These are phyloP conservation scores for Dinomys branickii DNA, from an alignment of 2,113 vertebrate species.

Conservation along the genomic window DNA sequence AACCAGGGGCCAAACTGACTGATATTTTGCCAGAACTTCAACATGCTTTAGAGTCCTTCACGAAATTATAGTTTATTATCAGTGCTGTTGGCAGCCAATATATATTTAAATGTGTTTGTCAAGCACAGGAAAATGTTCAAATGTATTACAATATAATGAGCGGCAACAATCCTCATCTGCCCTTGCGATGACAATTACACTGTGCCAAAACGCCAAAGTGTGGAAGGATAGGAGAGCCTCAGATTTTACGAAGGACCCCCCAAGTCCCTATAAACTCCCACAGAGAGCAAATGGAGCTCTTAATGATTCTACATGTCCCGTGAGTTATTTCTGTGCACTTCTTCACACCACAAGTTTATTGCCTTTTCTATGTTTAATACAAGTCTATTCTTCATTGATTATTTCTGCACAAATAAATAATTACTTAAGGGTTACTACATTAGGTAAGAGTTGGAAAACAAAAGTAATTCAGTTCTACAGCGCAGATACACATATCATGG, in stretches of 20 bases:
- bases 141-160: not conserved
- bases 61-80: not conserved
- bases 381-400: not conserved
- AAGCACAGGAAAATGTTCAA: not conserved
- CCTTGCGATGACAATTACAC: not conserved
- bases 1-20: not conserved
- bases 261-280: not conserved
- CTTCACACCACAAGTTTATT: not conserved
- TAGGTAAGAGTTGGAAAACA: constrained; percentile 35
- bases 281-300: not conserved
- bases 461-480: not conserved
- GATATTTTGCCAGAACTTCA: not conserved
- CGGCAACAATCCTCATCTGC: not conserved
- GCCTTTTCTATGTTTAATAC: constrained; percentile 12
- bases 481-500: not conserved
- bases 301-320: not conserved
- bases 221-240: not conserved
- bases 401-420: constrained; percentile 18
- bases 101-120: not conserved
- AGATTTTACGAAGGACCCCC: not conserved
- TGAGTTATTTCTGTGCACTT: not conserved
- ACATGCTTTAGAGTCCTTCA: not conserved
- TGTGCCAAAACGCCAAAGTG: not conserved
- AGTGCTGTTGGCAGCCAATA: not conserved
- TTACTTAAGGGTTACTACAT: not conserved